Base-by-base conservation (phyloP, 2,888 invertebrate species). In the Odontocolon sp. region DNA sequence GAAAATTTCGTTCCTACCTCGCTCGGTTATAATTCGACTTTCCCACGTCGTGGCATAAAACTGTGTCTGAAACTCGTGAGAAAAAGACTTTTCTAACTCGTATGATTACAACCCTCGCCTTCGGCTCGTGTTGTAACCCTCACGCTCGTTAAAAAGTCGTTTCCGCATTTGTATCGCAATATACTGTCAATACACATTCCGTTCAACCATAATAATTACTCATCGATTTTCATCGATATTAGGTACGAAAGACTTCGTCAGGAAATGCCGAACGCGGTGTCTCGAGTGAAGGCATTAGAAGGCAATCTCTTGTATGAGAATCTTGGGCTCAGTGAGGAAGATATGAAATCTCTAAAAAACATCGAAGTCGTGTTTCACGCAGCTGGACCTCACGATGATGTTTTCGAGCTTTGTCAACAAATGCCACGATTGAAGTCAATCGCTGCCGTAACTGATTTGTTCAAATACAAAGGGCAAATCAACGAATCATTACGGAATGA, bases 171-270 rank as follows among this genome's bases (percentile, higher is more conserved):
- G 16, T 5, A 9, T 52, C 8, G 4, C 1, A 47, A 52, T 26
- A 14, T 47, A 9, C 28, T 18, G n/a, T 21, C n/a, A 23, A 21
- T 11, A 36, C 8, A 38, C 9, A n/a, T 8, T n/a, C 33, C 4
- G 16, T 16, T 8, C 36, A 47, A n/a, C 28, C 28, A 18, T 40
- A 33, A 45, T 36, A 42, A 45, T 38, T 8, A 40, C n/a, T 38
- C 21, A 52, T 11, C 56, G 8, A 40, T 54, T 16, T 36, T 14
- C 3, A 50, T 23, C 9, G 9, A 26, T 50, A 26, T 23, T 77
- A 88, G 88, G 47, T 88, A 80, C 67, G 87, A 85, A 47, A 81
- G 88, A 54, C 67, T 88, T 21, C 83, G 83, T 5, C 83, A 85
- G 14, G 76, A 85, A 57, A 78, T 78, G 0, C 84, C 87, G 1